Conservation (phyloP, 2,113 vertebrate species). For the Bombycilla garrulus region DNA sequence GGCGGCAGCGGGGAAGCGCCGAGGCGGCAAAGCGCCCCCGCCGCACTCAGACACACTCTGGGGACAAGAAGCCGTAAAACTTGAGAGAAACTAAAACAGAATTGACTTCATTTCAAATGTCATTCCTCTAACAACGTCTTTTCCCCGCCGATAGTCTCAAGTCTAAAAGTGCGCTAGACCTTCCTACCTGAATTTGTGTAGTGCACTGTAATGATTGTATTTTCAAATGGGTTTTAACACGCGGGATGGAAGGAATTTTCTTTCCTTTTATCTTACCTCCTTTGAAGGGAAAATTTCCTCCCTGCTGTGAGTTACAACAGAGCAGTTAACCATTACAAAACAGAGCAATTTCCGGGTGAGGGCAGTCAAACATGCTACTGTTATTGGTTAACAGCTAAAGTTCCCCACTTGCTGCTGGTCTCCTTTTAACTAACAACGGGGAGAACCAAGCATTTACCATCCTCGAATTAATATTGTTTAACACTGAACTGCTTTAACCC, state of each 20-base stretch:
- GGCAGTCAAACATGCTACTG: conserved; percentile 35
- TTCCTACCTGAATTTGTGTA: background rate
- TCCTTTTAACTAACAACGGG: background rate
- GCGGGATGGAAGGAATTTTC: conserved; percentile 31
- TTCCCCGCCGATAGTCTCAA: background rate
- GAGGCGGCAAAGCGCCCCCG: background rate
- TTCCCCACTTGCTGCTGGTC: background rate
- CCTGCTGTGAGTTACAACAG: conserved; percentile 56
- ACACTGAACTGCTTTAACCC: background rate
- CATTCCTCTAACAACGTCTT: background rate
- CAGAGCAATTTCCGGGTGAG: conserved; percentile 33
- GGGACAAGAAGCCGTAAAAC: background rate
- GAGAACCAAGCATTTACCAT: background rate
- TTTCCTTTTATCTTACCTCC: conserved; percentile 47
- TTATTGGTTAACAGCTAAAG: conserved; percentile 59
- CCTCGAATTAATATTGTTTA: background rate
- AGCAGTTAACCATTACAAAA: conserved; percentile 71
- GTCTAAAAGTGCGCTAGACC: background rate
- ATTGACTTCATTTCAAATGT: background rate
- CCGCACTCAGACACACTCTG: background rate
- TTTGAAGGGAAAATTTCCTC: background rate
- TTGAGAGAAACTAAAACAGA: background rate
- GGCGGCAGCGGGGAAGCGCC: background rate
- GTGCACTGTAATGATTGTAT: background rate
- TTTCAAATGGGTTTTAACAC: conserved; percentile 13